Base-by-base conservation (phyloP, 2,888 invertebrate species). In the Agonopterix subpropinquella region DNA sequence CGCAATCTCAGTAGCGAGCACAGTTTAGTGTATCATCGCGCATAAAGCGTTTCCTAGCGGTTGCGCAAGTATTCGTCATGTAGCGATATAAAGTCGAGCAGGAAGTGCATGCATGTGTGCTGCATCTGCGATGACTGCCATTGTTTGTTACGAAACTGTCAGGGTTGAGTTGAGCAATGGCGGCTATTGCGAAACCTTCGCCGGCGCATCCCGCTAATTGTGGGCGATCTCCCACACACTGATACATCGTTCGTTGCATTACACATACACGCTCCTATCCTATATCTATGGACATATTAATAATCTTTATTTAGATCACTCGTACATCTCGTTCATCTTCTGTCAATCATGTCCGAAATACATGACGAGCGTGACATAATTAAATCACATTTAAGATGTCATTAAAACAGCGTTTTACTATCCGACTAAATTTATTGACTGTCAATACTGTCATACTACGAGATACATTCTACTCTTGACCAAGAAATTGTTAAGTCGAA, bases 161-260 rank as follows among this genome's bases (percentile, higher is more conserved):
- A 86, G 87, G 86, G 87, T 85, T 84, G 81, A 77, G 82, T 86
- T 84, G 79, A 81, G 84, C 81, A 86, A 86, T 66, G 65, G 70
- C 70, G 65, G 64, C 68, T 54, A 65, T 86, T 85, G 85, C 82
- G 80, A 84, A 81, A 85, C 73, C 28, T 51, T 61, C 68, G 67
- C 66, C 65, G 64, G 67, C 74, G 75, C 83, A 80, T 85, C 84
- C 84, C 83, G 82, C 77, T 83, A 76, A 82, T 81, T 82, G 77
- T 82, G 73, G 71, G 70, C 79, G 77, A 77, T 81, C 80, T 79
- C 80, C 74, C 77, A 77, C 74, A 73, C 70, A 54, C 11, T 4
- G 39, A 39, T 39, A 39, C 39, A 7, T 39, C 39, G 39, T 47
- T 49, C 46, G 52, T 55, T 49, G 39, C 39, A 39, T 39, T 39